A percentile compares a stretch with the other conserved stretches of the same genome.
Conservation (phyloP, 1,140 invertebrate genomes). For the Trypoxylus dichotomus region DNA sequence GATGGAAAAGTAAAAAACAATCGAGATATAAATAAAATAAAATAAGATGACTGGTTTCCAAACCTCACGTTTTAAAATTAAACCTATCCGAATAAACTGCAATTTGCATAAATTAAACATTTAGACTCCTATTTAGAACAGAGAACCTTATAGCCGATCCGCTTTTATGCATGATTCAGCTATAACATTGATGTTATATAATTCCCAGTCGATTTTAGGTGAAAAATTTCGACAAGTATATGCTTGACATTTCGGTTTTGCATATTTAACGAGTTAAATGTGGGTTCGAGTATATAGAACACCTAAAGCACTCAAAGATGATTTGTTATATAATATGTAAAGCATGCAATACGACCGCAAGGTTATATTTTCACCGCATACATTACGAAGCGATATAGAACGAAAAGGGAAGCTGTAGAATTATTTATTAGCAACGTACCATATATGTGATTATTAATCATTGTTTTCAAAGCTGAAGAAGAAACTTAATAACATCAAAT, state of each 20-base stretch:
- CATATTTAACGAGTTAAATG: not conserved
- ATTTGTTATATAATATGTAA: not conserved
- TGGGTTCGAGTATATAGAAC: not conserved
- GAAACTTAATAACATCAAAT: too few species aligned
- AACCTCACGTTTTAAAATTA: not conserved
- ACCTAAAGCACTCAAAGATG: not conserved
- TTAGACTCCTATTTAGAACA: not conserved
- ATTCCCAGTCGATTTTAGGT: not conserved
- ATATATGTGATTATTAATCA: too few species aligned
- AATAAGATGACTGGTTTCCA: not conserved
- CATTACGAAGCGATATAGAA: too few species aligned
- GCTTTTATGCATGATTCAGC: not conserved
- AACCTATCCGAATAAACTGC: not conserved
- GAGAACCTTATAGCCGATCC: too few species aligned
- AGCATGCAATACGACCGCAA: not conserved
- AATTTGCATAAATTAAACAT: slow-evolving; percentile 7
- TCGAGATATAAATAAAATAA: not conserved
- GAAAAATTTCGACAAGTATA: not conserved
- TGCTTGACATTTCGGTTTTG: slow-evolving; percentile 1
- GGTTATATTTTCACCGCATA: not conserved
- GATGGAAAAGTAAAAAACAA: not conserved
- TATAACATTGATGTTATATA: not conserved
- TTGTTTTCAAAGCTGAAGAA: too few species aligned
- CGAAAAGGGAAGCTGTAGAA: too few species aligned
- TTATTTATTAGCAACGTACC: too few species aligned